These are phyloP conservation scores for Orientallactaga sibirica DNA, from an alignment of 2,797 vertebrate genomes.

Conservation along the genomic window DNA sequence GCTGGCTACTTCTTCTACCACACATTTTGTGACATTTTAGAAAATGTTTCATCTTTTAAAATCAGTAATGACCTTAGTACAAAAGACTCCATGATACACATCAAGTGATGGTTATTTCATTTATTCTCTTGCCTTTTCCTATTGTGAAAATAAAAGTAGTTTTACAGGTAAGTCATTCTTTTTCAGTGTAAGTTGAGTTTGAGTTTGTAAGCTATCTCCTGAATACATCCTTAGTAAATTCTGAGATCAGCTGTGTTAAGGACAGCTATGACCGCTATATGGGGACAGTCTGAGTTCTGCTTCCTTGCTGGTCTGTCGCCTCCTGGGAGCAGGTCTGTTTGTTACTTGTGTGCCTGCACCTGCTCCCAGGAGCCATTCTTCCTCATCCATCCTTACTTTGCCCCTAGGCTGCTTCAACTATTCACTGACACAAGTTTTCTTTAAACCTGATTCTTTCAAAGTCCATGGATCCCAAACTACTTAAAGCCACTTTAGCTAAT, in stretches of 20 bases:
- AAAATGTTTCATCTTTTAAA: neutral
- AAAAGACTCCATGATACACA: neutral
- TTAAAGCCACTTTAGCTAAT: neutral
- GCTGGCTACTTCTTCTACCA: neutral
- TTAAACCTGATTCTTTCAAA: neutral
- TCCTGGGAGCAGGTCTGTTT: neutral
- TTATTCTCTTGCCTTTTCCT: neutral
- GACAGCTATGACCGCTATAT: neutral
- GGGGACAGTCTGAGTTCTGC: neutral
- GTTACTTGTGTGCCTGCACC: neutral
- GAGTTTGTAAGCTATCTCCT: neutral
- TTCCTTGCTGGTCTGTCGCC: neutral
- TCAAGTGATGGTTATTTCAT: neutral
- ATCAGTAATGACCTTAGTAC: neutral
- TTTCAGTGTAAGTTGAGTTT: neutral
- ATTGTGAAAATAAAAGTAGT: neutral
- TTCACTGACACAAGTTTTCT: neutral
- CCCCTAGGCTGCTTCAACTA: neutral
- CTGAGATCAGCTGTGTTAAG: neutral
- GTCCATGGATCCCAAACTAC: neutral
- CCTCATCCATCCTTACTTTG: neutral
- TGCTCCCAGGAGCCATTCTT: neutral
- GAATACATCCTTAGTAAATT: neutral
- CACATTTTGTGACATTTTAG: conserved; percentile 2
- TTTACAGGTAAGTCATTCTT: neutral